A percentile compares a stretch with the other conserved stretches of the same genome.
Conservation (phyloP, 1,140 invertebrate genomes). For the Oedothorax gibbosus region DNA sequence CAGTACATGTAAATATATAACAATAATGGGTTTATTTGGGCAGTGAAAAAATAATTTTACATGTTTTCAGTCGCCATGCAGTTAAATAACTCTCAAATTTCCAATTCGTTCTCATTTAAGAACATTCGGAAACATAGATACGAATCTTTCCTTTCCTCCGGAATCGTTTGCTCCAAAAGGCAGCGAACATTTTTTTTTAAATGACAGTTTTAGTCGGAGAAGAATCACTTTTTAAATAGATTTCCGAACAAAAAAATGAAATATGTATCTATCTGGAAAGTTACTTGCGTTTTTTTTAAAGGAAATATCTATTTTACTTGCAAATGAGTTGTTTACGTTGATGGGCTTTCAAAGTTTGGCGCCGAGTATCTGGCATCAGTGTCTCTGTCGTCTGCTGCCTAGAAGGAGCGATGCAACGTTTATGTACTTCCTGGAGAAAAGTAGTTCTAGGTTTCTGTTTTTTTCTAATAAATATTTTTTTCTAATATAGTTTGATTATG, state of each 20-base stretch:
- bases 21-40: too few relatives aligned
- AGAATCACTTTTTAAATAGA: constrained; percentile 38
- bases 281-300: background rate
- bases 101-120: background rate
- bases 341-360: constrained; percentile 15
- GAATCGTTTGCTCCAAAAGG: background rate
- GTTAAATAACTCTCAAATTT: too few relatives aligned
- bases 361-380: background rate
- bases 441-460: too few relatives aligned
- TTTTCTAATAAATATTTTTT: too few relatives aligned
- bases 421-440: too few relatives aligned
- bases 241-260: constrained; percentile 45
- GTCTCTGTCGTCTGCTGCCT: too few relatives aligned
- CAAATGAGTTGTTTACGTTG: constrained; percentile 49
- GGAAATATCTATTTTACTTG: constrained; percentile 38
- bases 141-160: background rate
- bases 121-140: background rate
- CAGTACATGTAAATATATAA: too few relatives aligned
- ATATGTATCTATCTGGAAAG: constrained; percentile 16
- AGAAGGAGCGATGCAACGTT: too few relatives aligned
- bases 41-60: too few relatives aligned
- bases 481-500: too few relatives aligned
- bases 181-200: background rate
- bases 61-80: too few relatives aligned
- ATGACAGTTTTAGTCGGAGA: constrained; percentile 44